Conservation (phyloP, 2,888 invertebrate genomes). For the Caenorhabditis sp. region DNA sequence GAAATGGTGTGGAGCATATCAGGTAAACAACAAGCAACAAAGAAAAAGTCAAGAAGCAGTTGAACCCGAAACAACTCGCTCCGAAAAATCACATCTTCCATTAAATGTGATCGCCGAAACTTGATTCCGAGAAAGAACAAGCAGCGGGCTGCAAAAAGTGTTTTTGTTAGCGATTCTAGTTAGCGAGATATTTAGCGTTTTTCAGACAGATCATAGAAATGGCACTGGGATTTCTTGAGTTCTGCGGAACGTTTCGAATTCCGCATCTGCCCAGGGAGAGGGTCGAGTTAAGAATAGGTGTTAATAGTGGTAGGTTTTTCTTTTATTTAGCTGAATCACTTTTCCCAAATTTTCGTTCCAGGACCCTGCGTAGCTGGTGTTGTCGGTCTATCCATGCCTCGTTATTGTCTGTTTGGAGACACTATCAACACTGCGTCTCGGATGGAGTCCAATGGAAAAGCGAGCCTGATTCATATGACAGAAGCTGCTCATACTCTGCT, state of each 20-base stretch:
- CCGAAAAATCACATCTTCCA: too few species aligned
- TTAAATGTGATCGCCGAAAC: too few species aligned
- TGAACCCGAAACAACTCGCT: constrained; percentile 84
- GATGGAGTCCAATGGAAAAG: constrained; percentile 80
- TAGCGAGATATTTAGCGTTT: too few species aligned
- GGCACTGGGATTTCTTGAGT: constrained; percentile 74
- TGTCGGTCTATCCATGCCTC: constrained; percentile 78
- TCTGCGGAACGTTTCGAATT: constrained; percentile 71
- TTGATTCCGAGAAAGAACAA: too few species aligned
- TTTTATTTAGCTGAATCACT: not conserved
- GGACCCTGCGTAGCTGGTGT: constrained; percentile 78
- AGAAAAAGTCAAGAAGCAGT: constrained; percentile 73
- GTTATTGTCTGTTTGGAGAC: constrained; percentile 81
- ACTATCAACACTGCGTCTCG: constrained; percentile 80
- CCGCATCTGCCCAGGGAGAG: constrained; percentile 78
- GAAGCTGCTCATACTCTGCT: constrained; percentile 72
- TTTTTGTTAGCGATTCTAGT: too few species aligned
- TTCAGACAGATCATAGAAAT: constrained; percentile 75
- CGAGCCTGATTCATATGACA: constrained; percentile 76
- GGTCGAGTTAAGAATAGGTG: constrained; percentile 78
- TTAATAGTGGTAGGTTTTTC: constrained; percentile 73
- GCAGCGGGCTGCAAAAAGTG: too few species aligned
- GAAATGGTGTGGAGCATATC: constrained; percentile 75
- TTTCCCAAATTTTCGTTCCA: constrained; percentile 18
- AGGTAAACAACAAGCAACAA: constrained; percentile 39